Evolutionary conservation across 2,888 invertebrate genomes (phyloP).

Genomic region (Agriopis marginaria): DNA sequence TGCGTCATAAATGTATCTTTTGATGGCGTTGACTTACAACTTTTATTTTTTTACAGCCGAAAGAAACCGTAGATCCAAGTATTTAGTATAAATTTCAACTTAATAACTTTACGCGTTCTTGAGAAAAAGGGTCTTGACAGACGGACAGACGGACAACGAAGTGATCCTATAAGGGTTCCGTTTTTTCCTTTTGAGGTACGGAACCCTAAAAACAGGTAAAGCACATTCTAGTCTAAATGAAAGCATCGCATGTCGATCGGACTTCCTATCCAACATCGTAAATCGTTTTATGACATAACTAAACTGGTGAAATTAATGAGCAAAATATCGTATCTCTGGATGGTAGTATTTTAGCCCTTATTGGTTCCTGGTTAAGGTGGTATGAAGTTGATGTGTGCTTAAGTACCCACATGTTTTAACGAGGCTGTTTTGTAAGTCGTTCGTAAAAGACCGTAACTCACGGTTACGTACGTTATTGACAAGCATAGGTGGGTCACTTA

Average conservation of each 20-base stretch:
- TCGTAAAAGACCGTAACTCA: conserved; percentile 20
- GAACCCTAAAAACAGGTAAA: no score
- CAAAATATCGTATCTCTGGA: conserved; percentile 19
- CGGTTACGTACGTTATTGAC: conserved; percentile 15
- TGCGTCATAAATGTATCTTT: no score
- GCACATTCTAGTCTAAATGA: conserved; percentile 30
- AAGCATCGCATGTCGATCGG: conserved; percentile 41
- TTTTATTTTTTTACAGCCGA: no score
- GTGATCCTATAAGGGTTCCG: no score
- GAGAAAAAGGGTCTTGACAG: no score
- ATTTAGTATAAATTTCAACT: no score
- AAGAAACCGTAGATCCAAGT: no score
- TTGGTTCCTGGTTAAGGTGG: conserved; percentile 6
- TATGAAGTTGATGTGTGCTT: conserved; percentile 14
- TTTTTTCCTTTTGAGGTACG: no score
- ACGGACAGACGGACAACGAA: no score
- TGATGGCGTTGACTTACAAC: no score
- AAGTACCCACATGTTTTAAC: conserved; percentile 5
- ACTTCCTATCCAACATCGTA: conserved; percentile 35
- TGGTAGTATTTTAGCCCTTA: conserved; percentile 20
- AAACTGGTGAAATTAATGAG: conserved; percentile 41
- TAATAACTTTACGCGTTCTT: no score
- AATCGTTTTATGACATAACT: conserved; percentile 43
- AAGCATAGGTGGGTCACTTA: background rate
- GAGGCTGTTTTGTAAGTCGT: conserved; percentile 6